phyloP scores from a whole-genome alignment of 2,113 vertebrate genomes.

The Vidua chalybeata region DNA sequence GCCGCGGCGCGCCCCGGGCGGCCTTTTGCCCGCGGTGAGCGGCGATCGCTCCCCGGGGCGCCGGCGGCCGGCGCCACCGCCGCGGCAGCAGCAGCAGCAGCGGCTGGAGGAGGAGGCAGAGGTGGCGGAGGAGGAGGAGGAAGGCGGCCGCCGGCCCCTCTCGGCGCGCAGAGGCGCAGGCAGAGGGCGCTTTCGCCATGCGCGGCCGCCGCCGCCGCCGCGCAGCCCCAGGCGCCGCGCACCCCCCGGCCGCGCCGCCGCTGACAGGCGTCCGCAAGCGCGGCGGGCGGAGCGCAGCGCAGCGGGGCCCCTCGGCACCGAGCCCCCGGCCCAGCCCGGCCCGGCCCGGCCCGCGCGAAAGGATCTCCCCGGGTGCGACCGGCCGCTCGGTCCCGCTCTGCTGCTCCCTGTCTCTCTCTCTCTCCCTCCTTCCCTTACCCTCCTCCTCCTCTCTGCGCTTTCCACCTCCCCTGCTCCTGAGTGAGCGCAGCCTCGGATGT shows the following conservation, averaged over 20 bases:
- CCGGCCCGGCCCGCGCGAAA: neutral
- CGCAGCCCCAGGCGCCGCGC: neutral
- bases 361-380: neutral
- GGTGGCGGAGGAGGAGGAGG: neutral
- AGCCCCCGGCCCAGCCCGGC: neutral
- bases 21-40: neutral
- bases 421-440: neutral
- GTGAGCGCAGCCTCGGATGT: constrained; percentile 69
- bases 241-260: neutral
- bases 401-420: neutral
- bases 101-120: neutral
- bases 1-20: neutral
- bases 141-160: constrained; percentile 47
- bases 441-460: neutral
- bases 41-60: neutral
- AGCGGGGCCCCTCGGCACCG: neutral
- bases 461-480: constrained; percentile 40
- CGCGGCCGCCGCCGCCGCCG: constrained; percentile 23
- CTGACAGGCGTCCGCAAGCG: neutral
- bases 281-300: neutral
- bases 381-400: neutral
- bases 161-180: constrained; percentile 58
- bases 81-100: neutral
- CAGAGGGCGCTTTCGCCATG: constrained; percentile 77
- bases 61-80: neutral